These are phyloP conservation scores for Phodopus roborovskii DNA, from an alignment of 2,113 vertebrate species.

Conservation along the genomic window DNA sequence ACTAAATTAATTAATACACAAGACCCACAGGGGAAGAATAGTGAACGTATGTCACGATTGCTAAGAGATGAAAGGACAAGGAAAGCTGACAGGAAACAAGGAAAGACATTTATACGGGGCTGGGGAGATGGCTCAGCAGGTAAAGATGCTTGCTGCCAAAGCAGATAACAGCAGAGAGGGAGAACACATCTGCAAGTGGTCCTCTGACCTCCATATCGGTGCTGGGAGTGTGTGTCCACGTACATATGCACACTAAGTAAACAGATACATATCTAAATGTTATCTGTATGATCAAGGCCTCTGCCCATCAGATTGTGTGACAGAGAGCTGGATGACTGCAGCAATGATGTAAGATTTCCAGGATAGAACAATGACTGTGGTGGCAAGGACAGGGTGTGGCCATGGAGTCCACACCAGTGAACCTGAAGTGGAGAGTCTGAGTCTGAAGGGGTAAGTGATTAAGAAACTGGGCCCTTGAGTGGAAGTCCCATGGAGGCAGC, in stretches of 20 bases:
- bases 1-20: neutral
- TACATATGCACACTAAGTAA: neutral
- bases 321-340: neutral
- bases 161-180: neutral
- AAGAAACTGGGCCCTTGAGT: neutral
- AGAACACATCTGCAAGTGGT: too few relatives aligned
- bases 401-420: neutral
- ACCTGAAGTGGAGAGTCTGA: neutral
- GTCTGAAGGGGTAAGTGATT: conserved; percentile 44
- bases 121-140: neutral
- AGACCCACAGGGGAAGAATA: neutral
- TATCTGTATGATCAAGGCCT: neutral
- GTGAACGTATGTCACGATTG: neutral
- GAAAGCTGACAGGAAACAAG: neutral
- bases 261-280: neutral
- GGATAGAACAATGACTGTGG: neutral
- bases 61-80: neutral
- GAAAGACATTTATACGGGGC: neutral
- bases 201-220: neutral
- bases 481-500: neutral
- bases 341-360: too few relatives aligned
- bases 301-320: neutral
- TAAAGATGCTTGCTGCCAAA: neutral
- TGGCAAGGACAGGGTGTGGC: conserved; percentile 10
- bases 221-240: neutral